Base-by-base conservation (phyloP, 1,140 invertebrate genomes). In the Procambarus clarkii region DNA sequence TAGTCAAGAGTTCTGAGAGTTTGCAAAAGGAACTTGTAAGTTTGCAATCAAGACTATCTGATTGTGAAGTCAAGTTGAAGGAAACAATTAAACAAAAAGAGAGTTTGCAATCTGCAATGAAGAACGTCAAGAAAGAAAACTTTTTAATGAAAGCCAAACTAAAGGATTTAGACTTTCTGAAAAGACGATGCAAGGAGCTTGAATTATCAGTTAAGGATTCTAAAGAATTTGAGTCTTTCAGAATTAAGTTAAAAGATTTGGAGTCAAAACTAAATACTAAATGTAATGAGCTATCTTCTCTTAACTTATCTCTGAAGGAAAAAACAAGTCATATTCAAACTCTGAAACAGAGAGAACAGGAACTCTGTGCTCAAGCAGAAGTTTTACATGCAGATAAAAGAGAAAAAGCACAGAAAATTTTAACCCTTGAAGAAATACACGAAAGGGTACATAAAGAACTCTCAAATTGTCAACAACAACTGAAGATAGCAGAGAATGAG, bases 91-190 rank as follows among this genome's bases (percentile, higher is more conserved):
- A 85, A 13, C 89, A 91, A 45, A 91, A 85, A 69, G 82, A 91
- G 18, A 69, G 45, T 45, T 50, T 91, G 21, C 74, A 91, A 34
- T n/a, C 11, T 48, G 50, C 83, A 44, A 13, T 91, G 44, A 85
- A 86, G 48, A 86, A 50, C 44, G 64, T 71, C 71, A 91, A 80
- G 54, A 91, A 86, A 34, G 89, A 91, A 50, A 91, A 46, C 50
- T 71, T 91, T 8, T 69, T 91, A 50, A 85, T 86, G 82, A 80
- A 58, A 71, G 89, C 89, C 50, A 85, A 86, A 71, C 46, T 77
- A 21, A 91, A 91, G 60, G 89, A 91, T n/a, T 69, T 91, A 34
- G 89, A 91, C 44, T n/a, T 74, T 34, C 18, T 80, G 2, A 91
- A 83, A 34, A 79, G 24, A 11, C 79, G 58, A 69, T 91, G 89